Evolutionary conservation across 1,140 invertebrate genomes (phyloP), one percentile per base, ranked within the genome.

Genomic region (Danaus melanippus): DNA sequence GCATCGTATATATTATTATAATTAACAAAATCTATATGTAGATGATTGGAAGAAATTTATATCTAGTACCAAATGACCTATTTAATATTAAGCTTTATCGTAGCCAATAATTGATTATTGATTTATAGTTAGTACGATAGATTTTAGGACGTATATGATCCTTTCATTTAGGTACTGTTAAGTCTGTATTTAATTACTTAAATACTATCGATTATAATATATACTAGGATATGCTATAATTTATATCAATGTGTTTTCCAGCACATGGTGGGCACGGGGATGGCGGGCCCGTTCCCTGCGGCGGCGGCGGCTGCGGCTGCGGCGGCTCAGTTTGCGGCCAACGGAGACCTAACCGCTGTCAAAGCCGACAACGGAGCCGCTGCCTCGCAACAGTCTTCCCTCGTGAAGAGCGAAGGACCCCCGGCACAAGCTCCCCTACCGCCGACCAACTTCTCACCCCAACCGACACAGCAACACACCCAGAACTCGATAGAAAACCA

Each of bases 251-350:
- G 2, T 41, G 9, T 60, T 85, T 93, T 94, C 12, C 91, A 97
- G 95, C 95, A 97, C 90, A 96, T 97, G 93, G 95, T 97, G 89
- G 95, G 96, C 90, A 94, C 95, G 89, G 95, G 95, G 73, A 95
- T 96, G 92, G 91, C 92, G 84, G 90, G 90, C 87, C 93, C 94
- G 79, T 95, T 92, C 88, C 89, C 91, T 66, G 89, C 90, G 78
- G 93, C 92, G 89, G 93, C 93, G 87, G 90, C 91, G 89, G 89
- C 90, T 85, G 93, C 89, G 90, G 94, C 90, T 85, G 91, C 88
- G 48, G 87, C 87, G 11, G 69, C 88, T 50, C 76, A 87, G 89
- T 87, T 92, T 88, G 89, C 92, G 77, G 89, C 91, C 69, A 92
- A 92, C 72, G 92, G 91, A 46, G 91, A 93, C 56, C 79, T 90